phyloP scores from a whole-genome alignment of 2,113 vertebrate species.

The Sebastes schlegelii region DNA sequence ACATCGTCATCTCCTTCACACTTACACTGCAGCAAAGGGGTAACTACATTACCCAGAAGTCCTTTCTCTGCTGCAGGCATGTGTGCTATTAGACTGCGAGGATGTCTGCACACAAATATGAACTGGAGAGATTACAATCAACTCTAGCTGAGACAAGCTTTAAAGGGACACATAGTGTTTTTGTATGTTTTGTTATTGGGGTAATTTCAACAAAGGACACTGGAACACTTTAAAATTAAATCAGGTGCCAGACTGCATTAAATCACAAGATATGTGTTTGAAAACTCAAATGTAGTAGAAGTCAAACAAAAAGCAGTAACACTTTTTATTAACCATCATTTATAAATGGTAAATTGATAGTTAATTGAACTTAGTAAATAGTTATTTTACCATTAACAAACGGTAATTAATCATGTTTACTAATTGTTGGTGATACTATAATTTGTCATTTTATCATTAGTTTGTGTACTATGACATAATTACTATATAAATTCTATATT shows the following conservation, averaged over 20 bases:
- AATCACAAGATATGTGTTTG: not conserved
- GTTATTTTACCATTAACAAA: too few relatives aligned
- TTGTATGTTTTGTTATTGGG: not conserved
- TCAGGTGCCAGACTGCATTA: not conserved
- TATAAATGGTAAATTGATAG: too few relatives aligned
- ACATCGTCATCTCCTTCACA: not conserved
- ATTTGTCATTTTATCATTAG: too few relatives aligned
- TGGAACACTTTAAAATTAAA: not conserved
- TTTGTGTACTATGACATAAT: too few relatives aligned
- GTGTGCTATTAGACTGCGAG: not conserved
- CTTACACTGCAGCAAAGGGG: not conserved
- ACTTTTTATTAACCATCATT: too few relatives aligned
- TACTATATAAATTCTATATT: too few relatives aligned
- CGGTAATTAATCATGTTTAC: too few relatives aligned
- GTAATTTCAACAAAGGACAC: not conserved
- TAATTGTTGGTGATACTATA: too few relatives aligned
- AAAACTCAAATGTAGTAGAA: too few relatives aligned
- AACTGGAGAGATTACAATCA: not conserved
- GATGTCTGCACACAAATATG: not conserved
- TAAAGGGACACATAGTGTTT: not conserved
- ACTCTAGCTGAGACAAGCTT: not conserved
- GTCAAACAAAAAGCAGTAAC: too few relatives aligned
- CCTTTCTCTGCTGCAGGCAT: not conserved
- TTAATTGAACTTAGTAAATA: too few relatives aligned
- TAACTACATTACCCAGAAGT: constrained; percentile 50